Conservation (phyloP, 2,797 vertebrate genomes). For the Pseudopleuronectes americanus region DNA sequence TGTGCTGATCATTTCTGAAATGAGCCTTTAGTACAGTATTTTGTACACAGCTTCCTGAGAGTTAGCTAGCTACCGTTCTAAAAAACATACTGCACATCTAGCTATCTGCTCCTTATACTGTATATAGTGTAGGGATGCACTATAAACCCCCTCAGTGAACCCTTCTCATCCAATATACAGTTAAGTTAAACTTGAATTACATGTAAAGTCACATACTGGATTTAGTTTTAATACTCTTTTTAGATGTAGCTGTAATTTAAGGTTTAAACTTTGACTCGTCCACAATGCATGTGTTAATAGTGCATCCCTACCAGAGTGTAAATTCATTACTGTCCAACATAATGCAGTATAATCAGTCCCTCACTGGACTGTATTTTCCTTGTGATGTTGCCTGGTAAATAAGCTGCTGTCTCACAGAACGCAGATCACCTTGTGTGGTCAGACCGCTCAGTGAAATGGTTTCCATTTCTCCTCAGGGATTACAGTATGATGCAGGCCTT, state of each 20-base stretch:
- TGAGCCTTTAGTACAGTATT: slow-evolving; percentile 78
- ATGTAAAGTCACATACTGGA: not conserved
- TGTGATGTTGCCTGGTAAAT: slow-evolving; percentile 9
- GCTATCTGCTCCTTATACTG: slow-evolving; percentile 71
- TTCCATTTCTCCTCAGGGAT: slow-evolving; percentile 23
- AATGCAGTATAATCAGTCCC: slow-evolving; percentile 15
- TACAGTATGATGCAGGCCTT: slow-evolving; percentile 21
- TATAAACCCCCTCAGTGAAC: slow-evolving; percentile 23
- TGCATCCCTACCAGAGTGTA: slow-evolving; percentile 41
- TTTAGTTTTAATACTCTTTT: not conserved
- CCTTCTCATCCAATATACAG: not conserved
- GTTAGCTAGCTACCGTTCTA: slow-evolving; percentile 76
- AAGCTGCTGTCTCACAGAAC: slow-evolving; percentile 9
- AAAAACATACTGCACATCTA: slow-evolving; percentile 68
- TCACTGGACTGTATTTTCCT: slow-evolving; percentile 15
- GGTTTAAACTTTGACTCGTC: slow-evolving; percentile 4
- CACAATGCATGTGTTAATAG: slow-evolving; percentile 34
- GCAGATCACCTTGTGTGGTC: slow-evolving; percentile 3
- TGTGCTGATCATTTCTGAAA: slow-evolving; percentile 47
- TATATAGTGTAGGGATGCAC: slow-evolving; percentile 52
- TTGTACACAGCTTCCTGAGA: slow-evolving; percentile 82
- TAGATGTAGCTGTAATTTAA: slow-evolving; percentile 8
- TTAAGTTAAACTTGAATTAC: not conserved
- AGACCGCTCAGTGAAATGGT: slow-evolving; percentile 18
- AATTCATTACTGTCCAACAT: slow-evolving; percentile 35